Conservation (phyloP, 2,113 vertebrate species). For the Silurus asotus region DNA sequence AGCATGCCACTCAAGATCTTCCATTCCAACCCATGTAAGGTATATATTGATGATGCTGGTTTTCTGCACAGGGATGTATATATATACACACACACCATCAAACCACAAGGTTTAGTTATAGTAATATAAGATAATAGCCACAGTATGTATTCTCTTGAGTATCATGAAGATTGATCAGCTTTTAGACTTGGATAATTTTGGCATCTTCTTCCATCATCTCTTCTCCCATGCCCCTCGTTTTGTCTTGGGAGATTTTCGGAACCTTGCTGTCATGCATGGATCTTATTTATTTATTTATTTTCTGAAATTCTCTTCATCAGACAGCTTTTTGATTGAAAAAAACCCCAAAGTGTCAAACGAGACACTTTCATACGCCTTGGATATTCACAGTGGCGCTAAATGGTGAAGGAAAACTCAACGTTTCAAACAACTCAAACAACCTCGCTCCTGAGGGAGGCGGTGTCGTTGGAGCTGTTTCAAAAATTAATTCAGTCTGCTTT, state of each 20-base stretch:
- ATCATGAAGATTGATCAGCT: background rate
- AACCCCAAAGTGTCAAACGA: conserved; percentile 41
- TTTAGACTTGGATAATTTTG: background rate
- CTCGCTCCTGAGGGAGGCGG: conserved; percentile 19
- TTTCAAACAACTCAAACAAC: conserved; percentile 24
- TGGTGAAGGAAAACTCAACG: conserved; percentile 39
- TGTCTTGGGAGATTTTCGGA: background rate
- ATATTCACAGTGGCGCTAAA: conserved; percentile 31
- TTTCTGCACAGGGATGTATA: too few species aligned
- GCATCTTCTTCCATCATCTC: background rate
- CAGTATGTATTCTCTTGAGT: background rate
- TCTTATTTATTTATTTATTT: background rate
- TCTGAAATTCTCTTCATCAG: background rate
- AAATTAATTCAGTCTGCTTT: conserved; percentile 59
- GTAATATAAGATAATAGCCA: too few species aligned
- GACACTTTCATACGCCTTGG: conserved; percentile 2
- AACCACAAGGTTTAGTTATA: too few species aligned
- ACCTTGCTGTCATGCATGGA: background rate
- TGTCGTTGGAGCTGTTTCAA: conserved; percentile 49
- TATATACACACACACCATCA: too few species aligned
- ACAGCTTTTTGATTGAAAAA: conserved; percentile 10
- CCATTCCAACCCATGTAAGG: too few species aligned
- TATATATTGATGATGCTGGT: too few species aligned
- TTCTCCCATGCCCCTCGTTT: background rate
- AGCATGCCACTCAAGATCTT: too few species aligned